Conservation (phyloP, 2,797 vertebrate species). For the Tiaroga cobitis region DNA sequence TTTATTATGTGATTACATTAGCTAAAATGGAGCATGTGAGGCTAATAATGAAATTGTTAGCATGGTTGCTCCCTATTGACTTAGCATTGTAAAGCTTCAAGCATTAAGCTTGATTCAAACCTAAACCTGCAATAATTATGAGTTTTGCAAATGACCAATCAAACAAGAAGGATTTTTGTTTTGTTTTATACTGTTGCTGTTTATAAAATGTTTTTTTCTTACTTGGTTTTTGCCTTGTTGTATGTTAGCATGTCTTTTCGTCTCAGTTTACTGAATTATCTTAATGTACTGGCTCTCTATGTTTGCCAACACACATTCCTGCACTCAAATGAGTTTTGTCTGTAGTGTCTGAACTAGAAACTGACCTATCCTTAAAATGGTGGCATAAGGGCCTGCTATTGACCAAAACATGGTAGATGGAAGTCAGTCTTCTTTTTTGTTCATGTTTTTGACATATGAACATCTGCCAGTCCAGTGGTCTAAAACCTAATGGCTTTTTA, state of each 20-base stretch:
- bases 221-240: constrained; percentile 28
- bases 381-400: constrained; percentile 54
- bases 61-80: background rate
- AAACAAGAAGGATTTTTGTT: constrained; percentile 31
- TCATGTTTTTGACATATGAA: constrained; percentile 69
- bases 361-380: background rate
- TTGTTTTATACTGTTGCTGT: constrained; percentile 50
- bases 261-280: constrained; percentile 56
- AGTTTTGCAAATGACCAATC: constrained; percentile 50
- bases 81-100: constrained; percentile 31
- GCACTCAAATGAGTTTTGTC: constrained; percentile 28
- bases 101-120: constrained; percentile 31
- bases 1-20: constrained; percentile 20
- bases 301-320: constrained; percentile 29
- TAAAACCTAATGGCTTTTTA: constrained; percentile 64
- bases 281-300: constrained; percentile 64
- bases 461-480: constrained; percentile 73
- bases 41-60: constrained; percentile 13
- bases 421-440: constrained; percentile 63
- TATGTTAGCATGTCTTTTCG: constrained; percentile 23
- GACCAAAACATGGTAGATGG: constrained; percentile 71
- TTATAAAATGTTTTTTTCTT: constrained; percentile 5
- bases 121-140: constrained; percentile 55
- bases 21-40: background rate
- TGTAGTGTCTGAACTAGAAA: constrained; percentile 37